These are phyloP conservation scores for Drosophila anomelani DNA, from an alignment of 2,888 invertebrate genomes.

Conservation along the genomic window DNA sequence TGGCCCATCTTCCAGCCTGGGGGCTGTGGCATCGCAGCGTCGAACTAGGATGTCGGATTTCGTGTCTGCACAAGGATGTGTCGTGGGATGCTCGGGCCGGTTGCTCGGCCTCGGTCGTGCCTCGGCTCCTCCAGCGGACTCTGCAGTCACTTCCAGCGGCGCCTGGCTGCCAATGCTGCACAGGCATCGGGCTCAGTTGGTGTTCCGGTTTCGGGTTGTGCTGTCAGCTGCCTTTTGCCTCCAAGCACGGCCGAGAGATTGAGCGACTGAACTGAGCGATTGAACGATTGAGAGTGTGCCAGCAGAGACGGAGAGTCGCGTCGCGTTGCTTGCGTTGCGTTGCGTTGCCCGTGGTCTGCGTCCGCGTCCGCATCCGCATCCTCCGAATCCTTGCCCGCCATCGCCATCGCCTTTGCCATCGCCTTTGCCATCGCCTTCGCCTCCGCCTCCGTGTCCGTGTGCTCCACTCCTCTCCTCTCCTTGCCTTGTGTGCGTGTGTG, in stretches of 20 bases:
- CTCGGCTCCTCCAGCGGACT: conserved; percentile 43
- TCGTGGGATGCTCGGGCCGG: conserved; percentile 37
- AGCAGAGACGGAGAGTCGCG: conserved; percentile 55
- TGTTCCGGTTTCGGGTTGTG: conserved; percentile 86
- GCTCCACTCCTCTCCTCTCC: conserved; percentile 13
- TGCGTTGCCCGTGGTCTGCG: conserved; percentile 54
- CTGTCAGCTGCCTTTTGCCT: conserved; percentile 85
- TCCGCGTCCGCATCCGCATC: conserved; percentile 44
- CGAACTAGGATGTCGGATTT: conserved; percentile 20
- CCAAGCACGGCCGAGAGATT: conserved; percentile 61
- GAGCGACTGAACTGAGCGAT: conserved; percentile 46
- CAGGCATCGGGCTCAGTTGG: conserved; percentile 84
- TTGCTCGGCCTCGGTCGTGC: conserved; percentile 2
- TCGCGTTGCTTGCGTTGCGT: conserved; percentile 59
- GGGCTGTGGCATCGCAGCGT: conserved; percentile 25
- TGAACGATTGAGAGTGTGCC: conserved; percentile 44
- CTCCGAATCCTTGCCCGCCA: conserved; percentile 17
- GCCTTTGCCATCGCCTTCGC: conserved; percentile 7
- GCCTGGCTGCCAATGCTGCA: conserved; percentile 74
- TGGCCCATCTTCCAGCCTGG: conserved; percentile 34
- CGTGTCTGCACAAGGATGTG: conserved; percentile 46
- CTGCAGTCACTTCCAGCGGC: conserved; percentile 76
- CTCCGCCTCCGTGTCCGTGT: conserved; percentile 30
- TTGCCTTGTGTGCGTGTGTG: conserved; percentile 38
- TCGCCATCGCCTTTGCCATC: neutral